Percentiles rank a stretch among this genome's conserved stretches.
These are phyloP conservation scores for Pao palembangensis DNA, from an alignment of 2,113 vertebrate species.

Conservation along the genomic window DNA sequence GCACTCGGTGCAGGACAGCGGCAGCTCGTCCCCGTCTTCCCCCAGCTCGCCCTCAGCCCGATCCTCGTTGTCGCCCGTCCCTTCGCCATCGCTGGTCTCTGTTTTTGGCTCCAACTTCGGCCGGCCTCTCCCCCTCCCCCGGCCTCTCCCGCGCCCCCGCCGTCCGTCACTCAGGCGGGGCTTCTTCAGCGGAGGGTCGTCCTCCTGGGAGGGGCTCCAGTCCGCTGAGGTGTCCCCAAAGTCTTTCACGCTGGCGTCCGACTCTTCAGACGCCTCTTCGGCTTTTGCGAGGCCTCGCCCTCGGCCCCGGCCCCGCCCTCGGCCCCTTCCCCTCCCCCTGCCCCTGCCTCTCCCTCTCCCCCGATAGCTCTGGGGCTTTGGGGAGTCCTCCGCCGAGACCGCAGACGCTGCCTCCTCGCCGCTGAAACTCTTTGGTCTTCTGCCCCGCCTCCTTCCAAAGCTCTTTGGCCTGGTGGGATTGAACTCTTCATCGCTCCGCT, in stretches of 20 bases:
- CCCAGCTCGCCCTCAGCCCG: conserved; percentile 69
- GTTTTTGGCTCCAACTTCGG: not conserved
- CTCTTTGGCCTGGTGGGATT: not conserved
- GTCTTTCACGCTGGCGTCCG: conserved; percentile 48
- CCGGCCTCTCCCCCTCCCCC: not conserved
- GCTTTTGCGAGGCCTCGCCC: conserved; percentile 26
- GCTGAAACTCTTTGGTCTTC: conserved; percentile 51
- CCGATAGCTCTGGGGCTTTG: conserved; percentile 17
- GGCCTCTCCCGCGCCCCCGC: not conserved
- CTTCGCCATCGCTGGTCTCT: conserved; percentile 59
- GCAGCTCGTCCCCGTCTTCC: conserved; percentile 41
- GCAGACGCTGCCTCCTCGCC: conserved; percentile 17
- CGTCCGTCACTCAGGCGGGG: conserved; percentile 33
- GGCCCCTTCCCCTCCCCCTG: conserved; percentile 32
- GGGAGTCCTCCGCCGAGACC: not conserved
- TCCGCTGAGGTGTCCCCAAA: conserved; percentile 57
- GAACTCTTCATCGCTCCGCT: conserved; percentile 41
- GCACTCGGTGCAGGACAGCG: conserved; percentile 85
- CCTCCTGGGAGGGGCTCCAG: conserved; percentile 59
- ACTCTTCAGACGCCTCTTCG: conserved; percentile 37
- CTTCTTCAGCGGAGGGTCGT: conserved; percentile 41
- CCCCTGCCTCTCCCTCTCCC: conserved; percentile 43
- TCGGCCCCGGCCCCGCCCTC: conserved; percentile 34
- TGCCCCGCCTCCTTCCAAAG: conserved; percentile 69
- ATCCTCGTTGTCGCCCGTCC: conserved; percentile 54